phyloP scores from a whole-genome alignment of 2,797 vertebrate genomes.

The Hozukius guyotensis region DNA sequence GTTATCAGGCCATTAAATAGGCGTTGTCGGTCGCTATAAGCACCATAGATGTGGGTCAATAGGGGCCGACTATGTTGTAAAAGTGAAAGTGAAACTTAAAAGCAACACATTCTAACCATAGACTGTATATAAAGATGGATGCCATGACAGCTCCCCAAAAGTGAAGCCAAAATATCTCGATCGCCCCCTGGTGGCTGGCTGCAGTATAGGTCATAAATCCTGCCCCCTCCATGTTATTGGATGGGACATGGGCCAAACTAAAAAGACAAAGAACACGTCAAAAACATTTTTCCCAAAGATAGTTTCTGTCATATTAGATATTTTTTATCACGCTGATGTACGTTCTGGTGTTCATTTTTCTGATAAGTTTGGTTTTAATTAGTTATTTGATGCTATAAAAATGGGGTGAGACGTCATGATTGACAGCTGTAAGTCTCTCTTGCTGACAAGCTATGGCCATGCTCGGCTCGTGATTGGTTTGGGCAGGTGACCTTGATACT shows the following conservation, averaged over 20 bases:
- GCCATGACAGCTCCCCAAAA: neutral
- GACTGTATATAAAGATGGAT: neutral
- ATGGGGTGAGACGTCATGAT: neutral
- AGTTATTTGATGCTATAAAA: neutral
- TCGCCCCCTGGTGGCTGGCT: neutral
- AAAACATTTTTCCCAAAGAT: neutral
- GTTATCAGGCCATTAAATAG: neutral
- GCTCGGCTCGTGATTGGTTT: too few relatives aligned
- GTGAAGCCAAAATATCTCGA: neutral
- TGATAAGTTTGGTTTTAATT: too few relatives aligned
- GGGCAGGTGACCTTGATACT: too few relatives aligned
- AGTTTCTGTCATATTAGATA: neutral
- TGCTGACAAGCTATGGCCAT: too few relatives aligned
- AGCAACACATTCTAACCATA: neutral
- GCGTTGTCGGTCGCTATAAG: neutral
- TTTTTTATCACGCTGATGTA: neutral
- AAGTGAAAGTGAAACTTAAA: neutral
- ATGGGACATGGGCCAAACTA: too few relatives aligned
- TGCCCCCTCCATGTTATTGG: too few relatives aligned
- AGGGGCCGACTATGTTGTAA: neutral
- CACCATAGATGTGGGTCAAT: neutral
- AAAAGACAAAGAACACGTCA: neutral
- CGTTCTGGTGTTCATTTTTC: neutral
- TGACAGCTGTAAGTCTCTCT: too few relatives aligned
- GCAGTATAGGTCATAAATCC: neutral